Evolutionary conservation across 2,888 invertebrate species (phyloP), one percentile per base, ranked within the genome.

Genomic region (Psylliodes chrysocephalus): DNA sequence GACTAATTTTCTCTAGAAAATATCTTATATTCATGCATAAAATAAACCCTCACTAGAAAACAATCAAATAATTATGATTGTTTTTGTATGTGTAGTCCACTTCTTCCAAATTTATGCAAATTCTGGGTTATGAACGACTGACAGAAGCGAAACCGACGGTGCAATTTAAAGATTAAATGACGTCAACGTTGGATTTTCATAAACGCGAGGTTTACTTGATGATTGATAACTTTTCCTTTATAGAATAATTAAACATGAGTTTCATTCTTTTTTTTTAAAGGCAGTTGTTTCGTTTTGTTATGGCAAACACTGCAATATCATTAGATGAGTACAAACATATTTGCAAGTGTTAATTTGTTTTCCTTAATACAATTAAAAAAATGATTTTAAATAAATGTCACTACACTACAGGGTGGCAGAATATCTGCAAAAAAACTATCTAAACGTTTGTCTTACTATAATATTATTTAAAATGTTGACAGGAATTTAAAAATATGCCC

Each of bases 191-290:
- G n/a, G n/a, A 25, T 12, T n/a, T 35, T 35, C 35, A 6, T 35
- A 46, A 46, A 46, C 46, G 46, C 46, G n/a, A 46, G n/a, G 25
- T 14, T 46, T 25, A 19, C 22, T 19, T 12, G 22, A 46, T 46
- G 46, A 46, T 46, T 46, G 46, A 46, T 46, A 22, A 46, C 46
- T 19, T 46, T 46, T 46, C 46, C 14, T 46, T 46, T 46, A 22
- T 25, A 25, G 46, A 46, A 22, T 46, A 25, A 8, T 22, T 46
- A 46, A n/a, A 46, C 22, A n/a, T 46, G 12, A 10, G n/a, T 19
- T 46, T 44, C 22, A 22, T 44, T 40, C 8, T 2, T n/a, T 7
- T 35, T 35, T 35, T 12, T 3, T 12, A 35, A 35, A 35, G 3
- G 2, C n/a, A 33, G 17, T 15, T 19, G n/a, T 44, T 12, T 44